Percentiles rank a stretch among this genome's conserved stretches.
phyloP scores from a whole-genome alignment of 2,113 vertebrate species.

The Scolopax mira region DNA sequence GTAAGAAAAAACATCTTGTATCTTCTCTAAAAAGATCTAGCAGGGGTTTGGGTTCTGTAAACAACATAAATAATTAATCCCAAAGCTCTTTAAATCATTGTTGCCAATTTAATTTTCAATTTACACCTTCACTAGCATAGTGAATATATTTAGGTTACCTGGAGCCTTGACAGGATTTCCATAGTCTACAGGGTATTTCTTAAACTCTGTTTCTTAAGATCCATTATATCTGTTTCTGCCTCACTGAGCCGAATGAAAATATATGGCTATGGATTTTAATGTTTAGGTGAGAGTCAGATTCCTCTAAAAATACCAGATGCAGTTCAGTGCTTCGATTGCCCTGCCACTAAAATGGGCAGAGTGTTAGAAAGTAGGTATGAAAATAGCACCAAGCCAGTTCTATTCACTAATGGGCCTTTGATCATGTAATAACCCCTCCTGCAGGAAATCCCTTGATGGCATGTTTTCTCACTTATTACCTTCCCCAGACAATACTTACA shows the following conservation, averaged over 20 bases:
- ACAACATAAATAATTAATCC: constrained; percentile 11
- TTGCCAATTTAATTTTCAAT: not conserved
- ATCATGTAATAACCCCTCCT: not conserved
- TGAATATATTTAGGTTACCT: not conserved
- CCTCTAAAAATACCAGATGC: not conserved
- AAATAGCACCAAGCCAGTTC: not conserved
- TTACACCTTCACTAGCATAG: not conserved
- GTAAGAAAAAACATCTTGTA: not conserved
- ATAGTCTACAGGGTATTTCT: not conserved
- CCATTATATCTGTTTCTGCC: not conserved
- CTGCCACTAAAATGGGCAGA: not conserved
- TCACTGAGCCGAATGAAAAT: not conserved
- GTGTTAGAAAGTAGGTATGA: not conserved
- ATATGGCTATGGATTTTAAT: not conserved
- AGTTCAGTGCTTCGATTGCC: not conserved
- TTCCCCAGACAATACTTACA: not conserved
- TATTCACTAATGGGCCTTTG: not conserved
- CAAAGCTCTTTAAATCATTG: not conserved
- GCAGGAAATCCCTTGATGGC: not conserved
- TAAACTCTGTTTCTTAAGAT: not conserved
- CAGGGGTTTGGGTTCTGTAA: not conserved
- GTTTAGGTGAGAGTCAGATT: not conserved
- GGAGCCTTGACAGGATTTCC: not conserved
- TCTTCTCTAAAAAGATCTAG: not conserved
- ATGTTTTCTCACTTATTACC: constrained; percentile 22